phyloP scores from a whole-genome alignment of 2,888 invertebrate genomes.

The Mesorhabditis sp. region DNA sequence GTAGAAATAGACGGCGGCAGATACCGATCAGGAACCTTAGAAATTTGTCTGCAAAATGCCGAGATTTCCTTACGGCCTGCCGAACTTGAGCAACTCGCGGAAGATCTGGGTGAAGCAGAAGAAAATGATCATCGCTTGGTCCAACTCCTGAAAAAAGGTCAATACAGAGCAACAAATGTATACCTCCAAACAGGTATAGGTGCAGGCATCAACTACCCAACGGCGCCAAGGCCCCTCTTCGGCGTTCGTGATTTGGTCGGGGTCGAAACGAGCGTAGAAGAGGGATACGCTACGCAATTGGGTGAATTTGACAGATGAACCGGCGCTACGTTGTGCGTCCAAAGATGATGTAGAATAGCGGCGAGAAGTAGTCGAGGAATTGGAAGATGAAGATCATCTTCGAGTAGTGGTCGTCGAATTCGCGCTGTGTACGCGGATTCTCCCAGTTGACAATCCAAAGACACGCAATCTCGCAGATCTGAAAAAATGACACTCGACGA shows the following conservation, averaged over 20 bases:
- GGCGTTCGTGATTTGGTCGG: background rate
- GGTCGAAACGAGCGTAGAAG: background rate
- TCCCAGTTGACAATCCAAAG: background rate
- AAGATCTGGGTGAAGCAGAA: slow-evolving; percentile 1
- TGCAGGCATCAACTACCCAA: background rate
- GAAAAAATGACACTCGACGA: background rate
- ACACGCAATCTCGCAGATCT: background rate
- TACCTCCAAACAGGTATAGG: background rate
- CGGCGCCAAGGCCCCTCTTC: background rate
- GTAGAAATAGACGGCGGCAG: background rate
- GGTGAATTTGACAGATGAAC: background rate
- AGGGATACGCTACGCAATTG: background rate
- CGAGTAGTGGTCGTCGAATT: background rate
- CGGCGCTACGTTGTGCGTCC: background rate
- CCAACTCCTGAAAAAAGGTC: background rate
- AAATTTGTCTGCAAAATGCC: background rate
- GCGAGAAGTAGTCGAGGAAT: slow-evolving; percentile 2
- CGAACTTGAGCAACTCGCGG: background rate
- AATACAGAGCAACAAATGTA: background rate
- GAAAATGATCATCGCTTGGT: slow-evolving; percentile 4
- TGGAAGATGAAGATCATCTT: slow-evolving; percentile 5
- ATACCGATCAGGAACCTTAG: background rate
- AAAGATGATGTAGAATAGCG: slow-evolving; percentile 1
- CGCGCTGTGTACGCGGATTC: background rate
- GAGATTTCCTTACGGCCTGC: background rate